These are phyloP conservation scores for Drosophila paranaensis DNA, from an alignment of 2,888 invertebrate species.

Conservation along the genomic window DNA sequence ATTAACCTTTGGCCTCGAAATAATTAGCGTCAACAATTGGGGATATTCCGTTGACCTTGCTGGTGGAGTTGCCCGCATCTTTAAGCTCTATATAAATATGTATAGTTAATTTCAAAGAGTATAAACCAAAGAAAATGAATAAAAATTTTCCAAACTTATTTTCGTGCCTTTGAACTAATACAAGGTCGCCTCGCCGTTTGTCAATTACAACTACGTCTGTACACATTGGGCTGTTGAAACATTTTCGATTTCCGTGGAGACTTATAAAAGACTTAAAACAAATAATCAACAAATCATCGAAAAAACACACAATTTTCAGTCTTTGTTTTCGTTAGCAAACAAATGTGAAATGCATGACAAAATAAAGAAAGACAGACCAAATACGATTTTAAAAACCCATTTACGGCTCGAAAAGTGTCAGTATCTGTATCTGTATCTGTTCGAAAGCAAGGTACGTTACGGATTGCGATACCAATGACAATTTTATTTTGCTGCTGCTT, in stretches of 20 bases:
- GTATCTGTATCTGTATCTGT: constrained; percentile 14
- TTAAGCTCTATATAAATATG: not conserved
- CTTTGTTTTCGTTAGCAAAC: constrained; percentile 18
- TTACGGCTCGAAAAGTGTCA: constrained; percentile 44
- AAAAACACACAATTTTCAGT: constrained; percentile 34
- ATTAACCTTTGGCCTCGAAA: constrained; percentile 24
- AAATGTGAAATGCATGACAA: constrained; percentile 46
- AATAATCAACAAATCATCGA: constrained; percentile 50
- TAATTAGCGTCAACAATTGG: not conserved
- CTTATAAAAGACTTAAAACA: constrained; percentile 43
- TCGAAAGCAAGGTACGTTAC: constrained; percentile 53
- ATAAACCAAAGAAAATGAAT: not conserved
- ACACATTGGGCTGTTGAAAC: constrained; percentile 11
- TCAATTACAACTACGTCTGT: constrained; percentile 19
- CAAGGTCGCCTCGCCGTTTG: constrained; percentile 50
- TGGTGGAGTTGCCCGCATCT: constrained; percentile 41
- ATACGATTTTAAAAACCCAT: constrained; percentile 56
- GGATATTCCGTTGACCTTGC: constrained; percentile 13
- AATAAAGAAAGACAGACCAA: constrained; percentile 52
- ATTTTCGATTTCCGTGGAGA: constrained; percentile 40
- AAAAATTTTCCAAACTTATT: constrained; percentile 30
- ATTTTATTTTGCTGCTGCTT: constrained; percentile 24
- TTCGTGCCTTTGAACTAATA: constrained; percentile 49
- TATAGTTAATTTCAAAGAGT: not conserved
- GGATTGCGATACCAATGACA: constrained; percentile 54